Base-by-base conservation (phyloP, 1,140 invertebrate genomes). In the Himalopsyche phryganea region DNA sequence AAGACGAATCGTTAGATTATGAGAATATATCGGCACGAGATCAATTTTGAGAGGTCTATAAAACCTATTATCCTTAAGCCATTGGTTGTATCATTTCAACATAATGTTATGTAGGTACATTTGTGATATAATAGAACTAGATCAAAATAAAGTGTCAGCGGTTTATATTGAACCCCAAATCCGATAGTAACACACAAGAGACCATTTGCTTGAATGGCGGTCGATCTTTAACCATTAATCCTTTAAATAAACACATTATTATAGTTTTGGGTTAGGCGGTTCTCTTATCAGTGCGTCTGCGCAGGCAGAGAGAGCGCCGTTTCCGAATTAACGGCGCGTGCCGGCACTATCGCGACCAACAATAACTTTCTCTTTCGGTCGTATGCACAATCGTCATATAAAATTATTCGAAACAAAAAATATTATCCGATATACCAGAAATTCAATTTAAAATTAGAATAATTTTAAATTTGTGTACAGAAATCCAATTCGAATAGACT, bases 181-280 rank as follows among this genome's bases (percentile, higher is more conserved):
- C 13, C 18, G 18, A 13, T 45, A 11, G 17, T 33, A 14, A 9
- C 53, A 49, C 53, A 18, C 44, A 28, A 48, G 47, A 7, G 40
- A 20, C 49, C 38, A 36, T 45, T 61, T 50, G 59, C 41, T 28
- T 42, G 52, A 57, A 48, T 53, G 54, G 45, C 54, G 60, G 60
- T 57, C 44, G 60, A 56, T 61, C 49, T 40, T 58, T 45, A 36
- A n/a, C 48, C 45, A 49, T 57, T 57, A 58, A 61, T 57, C 55
- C 55, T 53, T 63, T 63, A 48, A 59, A 59, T 63, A 58, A 63
- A 63, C 61, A 57, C 54, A 56, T 58, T 53, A 53, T 62, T 58
- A 58, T 38, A 50, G 41, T 32, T 38, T 53, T 35, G 41, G 42
- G 14, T 52, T 13, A 15, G 38, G 38, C 15, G 15, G 3, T 40